phyloP scores from a whole-genome alignment of 2,888 invertebrate species.

The Marronus borbonicus region DNA sequence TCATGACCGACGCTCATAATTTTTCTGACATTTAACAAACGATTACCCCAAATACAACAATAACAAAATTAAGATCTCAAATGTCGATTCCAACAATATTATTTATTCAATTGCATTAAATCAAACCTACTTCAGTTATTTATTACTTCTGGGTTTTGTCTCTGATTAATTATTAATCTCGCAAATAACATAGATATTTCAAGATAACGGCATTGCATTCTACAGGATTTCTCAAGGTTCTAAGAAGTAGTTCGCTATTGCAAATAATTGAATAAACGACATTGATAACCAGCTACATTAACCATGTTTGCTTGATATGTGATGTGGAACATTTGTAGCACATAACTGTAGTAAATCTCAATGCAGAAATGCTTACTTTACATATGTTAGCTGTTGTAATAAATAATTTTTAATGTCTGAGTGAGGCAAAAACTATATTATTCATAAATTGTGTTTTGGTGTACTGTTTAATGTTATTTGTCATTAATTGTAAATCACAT shows the following conservation, averaged over 20 bases:
- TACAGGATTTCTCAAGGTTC: constrained; percentile 29
- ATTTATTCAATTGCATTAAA: too few species aligned
- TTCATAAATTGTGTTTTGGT: too few species aligned
- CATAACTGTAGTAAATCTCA: background rate
- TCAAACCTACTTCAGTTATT: too few species aligned
- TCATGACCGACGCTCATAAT: background rate
- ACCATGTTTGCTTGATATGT: background rate
- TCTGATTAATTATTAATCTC: too few species aligned
- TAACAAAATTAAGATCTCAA: background rate
- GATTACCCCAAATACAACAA: constrained; percentile 12
- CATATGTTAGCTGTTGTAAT: background rate
- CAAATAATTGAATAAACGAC: constrained; percentile 25
- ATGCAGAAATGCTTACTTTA: background rate
- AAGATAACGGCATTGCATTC: constrained; percentile 31
- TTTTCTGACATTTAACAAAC: too few species aligned
- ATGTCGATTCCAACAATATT: background rate
- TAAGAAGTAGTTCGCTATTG: constrained; percentile 11
- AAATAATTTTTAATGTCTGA: background rate
- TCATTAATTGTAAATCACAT: too few species aligned
- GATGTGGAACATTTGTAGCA: too few species aligned
- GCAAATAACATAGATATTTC: constrained; percentile 1
- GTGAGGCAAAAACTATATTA: background rate
- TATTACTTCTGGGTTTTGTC: too few species aligned
- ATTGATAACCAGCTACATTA: background rate
- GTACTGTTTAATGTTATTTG: too few species aligned